Percentiles rank a stretch among this genome's conserved stretches.
These are phyloP conservation scores for Bembecia ichneumoniformis DNA, from an alignment of 2,888 invertebrate genomes.

Conservation along the genomic window DNA sequence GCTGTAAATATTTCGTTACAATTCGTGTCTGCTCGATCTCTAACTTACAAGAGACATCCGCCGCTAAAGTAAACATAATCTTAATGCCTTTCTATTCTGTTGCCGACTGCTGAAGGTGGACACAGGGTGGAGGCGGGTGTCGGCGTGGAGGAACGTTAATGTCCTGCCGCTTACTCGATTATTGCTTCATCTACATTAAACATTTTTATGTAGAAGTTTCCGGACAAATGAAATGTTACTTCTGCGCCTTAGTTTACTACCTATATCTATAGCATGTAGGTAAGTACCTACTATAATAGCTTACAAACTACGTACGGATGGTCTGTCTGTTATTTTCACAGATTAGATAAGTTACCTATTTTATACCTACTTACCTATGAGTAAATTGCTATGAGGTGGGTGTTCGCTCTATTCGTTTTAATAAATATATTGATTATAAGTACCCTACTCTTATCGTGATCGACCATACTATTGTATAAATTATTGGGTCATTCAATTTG, in stretches of 20 bases:
- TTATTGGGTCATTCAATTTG: no score
- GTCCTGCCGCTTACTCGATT: not conserved
- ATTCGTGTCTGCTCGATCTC: not conserved
- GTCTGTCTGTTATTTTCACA: no score
- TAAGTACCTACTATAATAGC: no score
- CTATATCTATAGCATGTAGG: no score
- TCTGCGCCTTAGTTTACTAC: not conserved
- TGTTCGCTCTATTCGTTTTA: no score
- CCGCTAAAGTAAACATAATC: not conserved
- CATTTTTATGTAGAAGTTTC: slow-evolving; percentile 8
- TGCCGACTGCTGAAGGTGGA: not conserved
- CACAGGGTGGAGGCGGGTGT: not conserved
- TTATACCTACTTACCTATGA: no score
- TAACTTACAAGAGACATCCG: not conserved
- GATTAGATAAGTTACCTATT: no score
- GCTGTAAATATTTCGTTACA: not conserved
- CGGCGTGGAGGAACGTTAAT: not conserved
- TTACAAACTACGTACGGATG: no score
- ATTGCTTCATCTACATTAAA: slow-evolving; percentile 32
- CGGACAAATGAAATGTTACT: not conserved
- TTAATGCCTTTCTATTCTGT: not conserved
- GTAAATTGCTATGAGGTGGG: no score
- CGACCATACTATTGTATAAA: no score
- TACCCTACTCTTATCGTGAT: no score
- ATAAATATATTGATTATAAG: no score